These are phyloP conservation scores for Peromyscus attwateri DNA, from an alignment of 2,797 vertebrate species.

Conservation along the genomic window DNA sequence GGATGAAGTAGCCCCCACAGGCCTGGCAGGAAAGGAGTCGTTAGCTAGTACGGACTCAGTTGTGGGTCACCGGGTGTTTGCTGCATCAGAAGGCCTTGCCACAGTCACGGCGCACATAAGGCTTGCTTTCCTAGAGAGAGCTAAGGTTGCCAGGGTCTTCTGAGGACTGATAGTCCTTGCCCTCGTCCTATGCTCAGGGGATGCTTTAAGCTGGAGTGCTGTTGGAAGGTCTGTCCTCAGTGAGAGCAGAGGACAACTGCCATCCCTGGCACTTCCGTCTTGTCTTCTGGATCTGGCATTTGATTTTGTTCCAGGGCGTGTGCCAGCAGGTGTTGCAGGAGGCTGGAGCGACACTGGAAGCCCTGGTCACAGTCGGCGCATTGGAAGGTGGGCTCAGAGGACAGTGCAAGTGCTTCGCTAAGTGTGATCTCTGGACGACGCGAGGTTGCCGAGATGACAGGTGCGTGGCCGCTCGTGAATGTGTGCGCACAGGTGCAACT, in stretches of 20 bases:
- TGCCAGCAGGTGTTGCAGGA: conserved; percentile 78
- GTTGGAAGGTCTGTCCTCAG: conserved; percentile 80
- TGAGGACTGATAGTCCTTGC: background rate
- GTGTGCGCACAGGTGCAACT: conserved; percentile 84
- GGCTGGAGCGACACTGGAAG: conserved; percentile 78
- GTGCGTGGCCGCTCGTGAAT: conserved; percentile 75
- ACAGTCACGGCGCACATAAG: conserved; percentile 71
- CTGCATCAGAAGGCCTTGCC: conserved; percentile 81
- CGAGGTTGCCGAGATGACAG: conserved; percentile 79
- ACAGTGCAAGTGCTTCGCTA: conserved; percentile 82
- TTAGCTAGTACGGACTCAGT: conserved; percentile 82
- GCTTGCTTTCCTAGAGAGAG: conserved; percentile 31
- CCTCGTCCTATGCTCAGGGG: conserved; percentile 77
- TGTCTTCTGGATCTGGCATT: background rate
- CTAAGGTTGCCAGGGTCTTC: background rate
- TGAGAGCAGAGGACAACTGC: conserved; percentile 64
- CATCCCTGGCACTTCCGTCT: background rate
- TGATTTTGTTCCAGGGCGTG: conserved; percentile 55
- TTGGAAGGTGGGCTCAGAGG: conserved; percentile 73
- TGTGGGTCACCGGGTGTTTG: conserved; percentile 81
- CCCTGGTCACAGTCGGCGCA: conserved; percentile 82
- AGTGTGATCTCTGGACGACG: conserved; percentile 79
- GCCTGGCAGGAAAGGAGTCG: conserved; percentile 73
- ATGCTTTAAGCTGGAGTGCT: conserved; percentile 76
- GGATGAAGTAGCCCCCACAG: conserved; percentile 77